These are phyloP conservation scores for Tetraodon nigroviridis DNA, from an alignment of 2,113 vertebrate genomes.

Conservation along the genomic window DNA sequence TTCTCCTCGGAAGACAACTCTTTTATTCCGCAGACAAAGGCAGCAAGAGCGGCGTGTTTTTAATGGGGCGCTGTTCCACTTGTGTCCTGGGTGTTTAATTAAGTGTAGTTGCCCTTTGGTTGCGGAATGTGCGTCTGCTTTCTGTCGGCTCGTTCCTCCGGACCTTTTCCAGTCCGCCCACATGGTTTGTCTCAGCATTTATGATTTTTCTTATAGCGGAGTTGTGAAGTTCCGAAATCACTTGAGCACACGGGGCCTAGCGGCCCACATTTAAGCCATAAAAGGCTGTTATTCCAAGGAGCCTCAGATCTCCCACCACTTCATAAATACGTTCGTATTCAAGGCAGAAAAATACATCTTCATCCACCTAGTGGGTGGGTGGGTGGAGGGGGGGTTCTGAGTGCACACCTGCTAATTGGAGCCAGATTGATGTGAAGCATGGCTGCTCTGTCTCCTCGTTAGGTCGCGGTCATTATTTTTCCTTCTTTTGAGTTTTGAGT, in stretches of 20 bases:
- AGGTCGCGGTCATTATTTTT: not conserved
- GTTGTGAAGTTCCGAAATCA: slow-evolving; percentile 97
- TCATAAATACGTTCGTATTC: slow-evolving; percentile 99
- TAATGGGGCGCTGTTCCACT: slow-evolving; percentile 87
- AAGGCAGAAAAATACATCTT: slow-evolving; percentile 72
- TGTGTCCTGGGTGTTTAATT: slow-evolving; percentile 94
- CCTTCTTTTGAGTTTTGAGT: not conserved
- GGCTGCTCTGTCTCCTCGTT: slow-evolving; percentile 79
- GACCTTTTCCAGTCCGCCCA: slow-evolving; percentile 85
- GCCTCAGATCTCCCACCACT: slow-evolving; percentile 98
- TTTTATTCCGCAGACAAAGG: slow-evolving; percentile 46
- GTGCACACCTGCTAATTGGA: slow-evolving; percentile 99
- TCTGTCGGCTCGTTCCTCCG: slow-evolving; percentile 79
- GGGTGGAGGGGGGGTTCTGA: slow-evolving; percentile 68
- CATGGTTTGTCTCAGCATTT: slow-evolving; percentile 97
- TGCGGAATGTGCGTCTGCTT: slow-evolving; percentile 95
- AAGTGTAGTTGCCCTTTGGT: slow-evolving; percentile 97
- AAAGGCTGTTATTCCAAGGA: slow-evolving; percentile 91
- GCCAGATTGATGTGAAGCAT: slow-evolving; percentile 90
- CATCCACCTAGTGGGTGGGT: slow-evolving; percentile 57
- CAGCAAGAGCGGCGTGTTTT: slow-evolving; percentile 60
- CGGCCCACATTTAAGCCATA: slow-evolving; percentile 98
- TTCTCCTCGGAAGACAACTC: slow-evolving; percentile 62
- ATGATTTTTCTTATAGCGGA: slow-evolving; percentile 88
- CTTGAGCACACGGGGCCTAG: slow-evolving; percentile 87